A percentile compares a stretch with the other conserved stretches of the same genome.
phyloP scores from a whole-genome alignment of 2,888 invertebrate genomes.

The Acrobasis consociella region DNA sequence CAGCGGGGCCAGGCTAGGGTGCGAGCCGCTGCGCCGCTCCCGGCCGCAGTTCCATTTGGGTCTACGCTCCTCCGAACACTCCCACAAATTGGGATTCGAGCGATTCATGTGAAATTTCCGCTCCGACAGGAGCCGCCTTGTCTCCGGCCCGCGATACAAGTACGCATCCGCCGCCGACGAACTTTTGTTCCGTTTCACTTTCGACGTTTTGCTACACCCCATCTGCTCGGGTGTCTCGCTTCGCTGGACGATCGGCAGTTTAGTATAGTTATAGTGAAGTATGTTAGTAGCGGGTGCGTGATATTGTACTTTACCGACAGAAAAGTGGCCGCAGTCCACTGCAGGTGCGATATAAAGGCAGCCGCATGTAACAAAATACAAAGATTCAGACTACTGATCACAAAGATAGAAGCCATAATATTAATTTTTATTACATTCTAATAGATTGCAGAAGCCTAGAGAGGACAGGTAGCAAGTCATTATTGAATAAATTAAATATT shows the following conservation, averaged over 20 bases:
- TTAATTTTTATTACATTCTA: constrained; percentile 16
- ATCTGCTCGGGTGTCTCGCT: constrained; percentile 64
- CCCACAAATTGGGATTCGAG: constrained; percentile 76
- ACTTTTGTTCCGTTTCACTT: constrained; percentile 78
- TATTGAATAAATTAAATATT: background rate
- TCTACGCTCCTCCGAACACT: constrained; percentile 60
- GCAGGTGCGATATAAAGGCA: constrained; percentile 82
- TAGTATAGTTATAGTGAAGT: constrained; percentile 71
- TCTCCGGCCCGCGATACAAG: constrained; percentile 63
- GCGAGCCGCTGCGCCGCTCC: constrained; percentile 69
- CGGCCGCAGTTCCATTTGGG: constrained; percentile 48
- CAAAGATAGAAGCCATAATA: constrained; percentile 32
- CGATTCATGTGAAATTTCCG: constrained; percentile 72
- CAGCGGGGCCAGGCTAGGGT: constrained; percentile 59
- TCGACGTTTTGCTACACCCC: constrained; percentile 58
- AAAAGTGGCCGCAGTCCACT: constrained; percentile 85
- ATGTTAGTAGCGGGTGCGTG: constrained; percentile 84
- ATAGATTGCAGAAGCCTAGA: constrained; percentile 6
- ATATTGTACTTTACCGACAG: constrained; percentile 87
- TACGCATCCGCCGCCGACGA: constrained; percentile 74
- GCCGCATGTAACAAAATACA: constrained; percentile 84
- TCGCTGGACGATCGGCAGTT: constrained; percentile 62
- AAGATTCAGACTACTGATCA: constrained; percentile 66
- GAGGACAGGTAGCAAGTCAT: background rate
- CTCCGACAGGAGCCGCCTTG: constrained; percentile 65